Evolutionary conservation across 2,888 invertebrate species (phyloP), one percentile per base, ranked within the genome.

Genomic region (Ectobius pallidus): DNA sequence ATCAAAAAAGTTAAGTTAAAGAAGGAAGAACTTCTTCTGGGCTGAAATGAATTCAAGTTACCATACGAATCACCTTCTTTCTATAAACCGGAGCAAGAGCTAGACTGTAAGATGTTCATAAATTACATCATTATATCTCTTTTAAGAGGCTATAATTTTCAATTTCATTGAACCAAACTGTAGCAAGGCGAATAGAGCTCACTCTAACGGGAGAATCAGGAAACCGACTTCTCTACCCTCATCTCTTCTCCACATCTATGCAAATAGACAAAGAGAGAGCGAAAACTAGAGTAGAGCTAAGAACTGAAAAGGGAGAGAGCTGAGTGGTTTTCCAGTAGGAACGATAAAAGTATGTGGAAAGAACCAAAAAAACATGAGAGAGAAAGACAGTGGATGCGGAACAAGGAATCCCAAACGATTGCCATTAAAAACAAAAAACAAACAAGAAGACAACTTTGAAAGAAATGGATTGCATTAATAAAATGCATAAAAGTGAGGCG

Each of bases 141-240:
- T 63, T 65, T 27, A 65, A 44, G 27, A 65, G 65, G 46, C 65
- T 65, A 65, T 65, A 65, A 65, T 65, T 65, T 65, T 65, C 65
- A 65, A 46, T 65, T 65, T 65, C 65, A 65, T 65, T 44, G 65
- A 65, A 44, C 44, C 44, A 39, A n/a, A 58, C 58, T 30, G 58
- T n/a, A 58, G 58, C 30, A 58, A 3, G n/a, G 58, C 2, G 58
- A 25, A 27, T n/a, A n/a, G 27, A 58, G n/a, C 32, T 32, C 58
- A 30, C 58, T 58, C 58, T 30, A 27, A 30, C 58, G 30, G 30
- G 27, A 30, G 58, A 30, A 30, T 25, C 32, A 7, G 58, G 58
- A 58, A 58, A 30, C 58, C 25, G 14, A 25, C 2, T 25, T 52
- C 52, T 52, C 52, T 30, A 27, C 61, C 34, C 34, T 4, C 62